Conservation (phyloP, 2,888 invertebrate genomes). For the Acanthoscelides obtectus region DNA sequence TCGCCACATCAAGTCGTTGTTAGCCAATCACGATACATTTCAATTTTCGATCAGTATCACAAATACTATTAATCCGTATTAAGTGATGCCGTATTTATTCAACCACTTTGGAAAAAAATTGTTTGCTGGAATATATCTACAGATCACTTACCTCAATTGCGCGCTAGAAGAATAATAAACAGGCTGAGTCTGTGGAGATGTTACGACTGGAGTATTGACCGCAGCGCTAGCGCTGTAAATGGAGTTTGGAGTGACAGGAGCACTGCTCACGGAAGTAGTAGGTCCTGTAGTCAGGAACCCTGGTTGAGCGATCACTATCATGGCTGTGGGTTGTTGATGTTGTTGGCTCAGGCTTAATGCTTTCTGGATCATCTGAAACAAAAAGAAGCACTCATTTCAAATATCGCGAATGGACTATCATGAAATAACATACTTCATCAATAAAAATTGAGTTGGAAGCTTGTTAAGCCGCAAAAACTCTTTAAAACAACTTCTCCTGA, state of each 20-base stretch:
- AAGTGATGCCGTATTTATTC: too few relatives aligned
- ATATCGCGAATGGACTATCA: too few relatives aligned
- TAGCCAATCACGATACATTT: too few relatives aligned
- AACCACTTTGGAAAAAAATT: not conserved
- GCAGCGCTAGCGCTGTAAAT: not conserved
- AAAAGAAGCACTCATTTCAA: too few relatives aligned
- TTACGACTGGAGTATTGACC: not conserved
- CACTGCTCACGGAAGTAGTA: conserved; percentile 7
- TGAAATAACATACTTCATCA: too few relatives aligned
- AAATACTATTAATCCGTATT: too few relatives aligned
- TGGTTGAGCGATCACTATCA: conserved; percentile 45
- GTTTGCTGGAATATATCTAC: not conserved
- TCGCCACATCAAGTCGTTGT: too few relatives aligned
- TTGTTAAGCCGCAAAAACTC: too few relatives aligned
- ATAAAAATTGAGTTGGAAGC: too few relatives aligned
- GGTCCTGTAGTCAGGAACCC: conserved; percentile 13
- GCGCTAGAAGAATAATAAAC: not conserved
- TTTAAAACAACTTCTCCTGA: too few relatives aligned
- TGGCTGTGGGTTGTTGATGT: conserved; percentile 35
- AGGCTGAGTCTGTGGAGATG: not conserved
- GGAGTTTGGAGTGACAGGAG: not conserved
- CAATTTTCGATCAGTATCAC: too few relatives aligned
- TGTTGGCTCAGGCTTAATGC: conserved; percentile 24
- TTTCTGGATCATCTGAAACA: conserved; percentile 25
- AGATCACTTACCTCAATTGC: not conserved